Conservation (phyloP, 2,888 invertebrate species). For the Microctonus aethiopoides region DNA sequence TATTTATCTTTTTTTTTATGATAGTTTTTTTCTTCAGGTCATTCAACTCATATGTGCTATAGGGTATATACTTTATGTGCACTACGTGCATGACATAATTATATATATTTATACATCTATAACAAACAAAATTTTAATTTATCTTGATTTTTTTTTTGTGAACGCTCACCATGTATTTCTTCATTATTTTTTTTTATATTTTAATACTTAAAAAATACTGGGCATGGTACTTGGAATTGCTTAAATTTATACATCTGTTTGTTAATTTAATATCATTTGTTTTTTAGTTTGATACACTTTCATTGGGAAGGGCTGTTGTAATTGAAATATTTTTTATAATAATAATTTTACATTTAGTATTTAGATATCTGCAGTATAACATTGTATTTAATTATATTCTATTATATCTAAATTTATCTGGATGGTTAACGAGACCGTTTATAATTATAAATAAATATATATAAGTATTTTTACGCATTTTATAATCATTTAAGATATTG, state of each 20-base stretch:
- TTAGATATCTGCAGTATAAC: constrained; percentile 29
- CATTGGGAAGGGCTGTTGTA: constrained; percentile 53
- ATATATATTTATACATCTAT: not conserved
- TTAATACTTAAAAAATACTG: constrained; percentile 61
- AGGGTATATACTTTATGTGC: not conserved
- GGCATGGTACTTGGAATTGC: constrained; percentile 57
- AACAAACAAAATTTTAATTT: not conserved
- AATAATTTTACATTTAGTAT: constrained; percentile 41
- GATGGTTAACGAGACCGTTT: constrained; percentile 21
- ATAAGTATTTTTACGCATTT: not conserved
- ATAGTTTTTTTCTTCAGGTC: not conserved
- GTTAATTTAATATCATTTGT: not conserved
- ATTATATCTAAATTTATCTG: not conserved
- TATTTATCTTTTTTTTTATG: not conserved
- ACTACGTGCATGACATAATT: not conserved
- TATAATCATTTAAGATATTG: not conserved
- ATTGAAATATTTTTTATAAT: constrained; percentile 36
- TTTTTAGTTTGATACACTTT: constrained; percentile 45
- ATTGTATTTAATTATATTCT: not conserved
- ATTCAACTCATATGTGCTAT: not conserved
- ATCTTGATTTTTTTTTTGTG: not conserved
- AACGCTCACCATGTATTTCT: constrained; percentile 31
- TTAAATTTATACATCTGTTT: constrained; percentile 40
- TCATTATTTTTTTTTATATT: not conserved
- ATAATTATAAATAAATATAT: not conserved